Evolutionary conservation across 2,888 invertebrate genomes (phyloP).

Genomic region (Eristalinus aeneus): DNA sequence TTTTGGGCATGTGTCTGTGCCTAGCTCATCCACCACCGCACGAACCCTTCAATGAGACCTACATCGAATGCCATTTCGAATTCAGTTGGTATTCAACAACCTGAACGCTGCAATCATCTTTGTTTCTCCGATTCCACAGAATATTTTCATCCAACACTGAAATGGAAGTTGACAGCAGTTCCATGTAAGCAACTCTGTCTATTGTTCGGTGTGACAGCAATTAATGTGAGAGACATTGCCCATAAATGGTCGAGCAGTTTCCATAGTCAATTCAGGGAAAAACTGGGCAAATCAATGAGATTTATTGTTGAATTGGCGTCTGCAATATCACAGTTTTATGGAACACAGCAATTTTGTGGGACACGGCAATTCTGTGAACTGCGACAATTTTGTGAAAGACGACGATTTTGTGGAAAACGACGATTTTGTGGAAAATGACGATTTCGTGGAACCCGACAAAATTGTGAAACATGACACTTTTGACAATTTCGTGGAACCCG

Average conservation of each 20-base stretch:
- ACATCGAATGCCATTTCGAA: too few species aligned
- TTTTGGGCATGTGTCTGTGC: background rate
- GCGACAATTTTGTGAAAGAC: too few species aligned
- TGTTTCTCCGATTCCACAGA: background rate
- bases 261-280: background rate
- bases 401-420: too few species aligned
- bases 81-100: background rate
- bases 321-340: too few species aligned
- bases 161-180: background rate
- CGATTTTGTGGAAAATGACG: too few species aligned
- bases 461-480: too few species aligned
- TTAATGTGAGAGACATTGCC: background rate
- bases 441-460: too few species aligned
- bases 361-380: too few species aligned
- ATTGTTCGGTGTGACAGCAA: background rate
- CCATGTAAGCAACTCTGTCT: background rate
- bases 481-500: too few species aligned
- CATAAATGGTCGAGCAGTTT: background rate
- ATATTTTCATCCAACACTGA: background rate
- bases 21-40: background rate
- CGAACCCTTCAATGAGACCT: background rate
- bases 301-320: background rate
- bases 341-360: too few species aligned
- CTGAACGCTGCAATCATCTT: background rate
- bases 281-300: background rate